A percentile compares a stretch with the other conserved stretches of the same genome.
These are phyloP conservation scores for Parasteatoda tepidariorum DNA, from an alignment of 1,140 invertebrate species.

Conservation along the genomic window DNA sequence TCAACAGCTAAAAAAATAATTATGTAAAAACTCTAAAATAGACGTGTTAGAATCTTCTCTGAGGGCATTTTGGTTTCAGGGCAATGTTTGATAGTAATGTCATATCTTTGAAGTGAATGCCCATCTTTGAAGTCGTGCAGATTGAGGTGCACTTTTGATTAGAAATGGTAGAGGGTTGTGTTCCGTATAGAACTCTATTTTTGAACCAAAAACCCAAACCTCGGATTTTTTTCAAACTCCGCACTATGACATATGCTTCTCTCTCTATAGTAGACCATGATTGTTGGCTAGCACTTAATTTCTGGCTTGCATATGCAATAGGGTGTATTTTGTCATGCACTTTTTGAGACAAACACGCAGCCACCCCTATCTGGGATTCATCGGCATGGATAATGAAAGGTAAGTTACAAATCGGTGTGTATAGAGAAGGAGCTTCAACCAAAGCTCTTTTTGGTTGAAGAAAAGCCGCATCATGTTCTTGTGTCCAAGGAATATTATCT, in stretches of 20 bases:
- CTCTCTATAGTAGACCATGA: constrained; percentile 69
- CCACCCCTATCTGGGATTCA: constrained; percentile 68
- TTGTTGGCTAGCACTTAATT: constrained; percentile 60
- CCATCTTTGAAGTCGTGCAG: constrained; percentile 59
- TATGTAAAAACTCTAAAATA: neutral
- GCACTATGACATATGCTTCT: constrained; percentile 69
- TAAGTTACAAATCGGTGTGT: neutral
- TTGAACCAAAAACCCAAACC: constrained; percentile 66
- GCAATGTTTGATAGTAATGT: constrained; percentile 53
- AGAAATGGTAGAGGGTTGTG: constrained; percentile 60
- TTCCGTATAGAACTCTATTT: constrained; percentile 60
- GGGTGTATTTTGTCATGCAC: constrained; percentile 63
- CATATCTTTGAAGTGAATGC: constrained; percentile 45
- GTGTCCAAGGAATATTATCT: neutral
- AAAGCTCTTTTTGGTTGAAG: neutral
- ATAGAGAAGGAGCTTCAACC: neutral
- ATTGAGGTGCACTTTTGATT: constrained; percentile 64
- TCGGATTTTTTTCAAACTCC: constrained; percentile 69
- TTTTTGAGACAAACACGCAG: constrained; percentile 68
- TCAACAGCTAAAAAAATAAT: too few relatives aligned
- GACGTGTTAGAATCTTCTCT: constrained; percentile 61
- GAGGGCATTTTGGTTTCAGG: constrained; percentile 46
- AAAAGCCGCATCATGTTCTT: neutral
- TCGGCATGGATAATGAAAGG: constrained; percentile 68
- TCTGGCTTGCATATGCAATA: constrained; percentile 60